Base-by-base conservation (phyloP, 2,797 vertebrate genomes). In the Characodon lateralis region DNA sequence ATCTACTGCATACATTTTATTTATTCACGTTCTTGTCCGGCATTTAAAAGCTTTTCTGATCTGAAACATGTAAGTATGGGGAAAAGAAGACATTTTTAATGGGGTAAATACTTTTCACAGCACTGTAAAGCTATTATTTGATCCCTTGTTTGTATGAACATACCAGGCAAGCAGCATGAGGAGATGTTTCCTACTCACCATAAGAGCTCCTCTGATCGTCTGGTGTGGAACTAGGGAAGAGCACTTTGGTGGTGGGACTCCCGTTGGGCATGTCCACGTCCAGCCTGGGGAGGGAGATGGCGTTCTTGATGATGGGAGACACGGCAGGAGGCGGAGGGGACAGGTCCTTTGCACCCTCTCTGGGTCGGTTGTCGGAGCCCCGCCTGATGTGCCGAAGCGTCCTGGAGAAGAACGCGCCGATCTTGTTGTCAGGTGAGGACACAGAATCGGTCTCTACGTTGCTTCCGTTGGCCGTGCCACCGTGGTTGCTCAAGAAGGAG, bases 231-330 rank as follows among this genome's bases (percentile, higher is more conserved):
- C 91, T 94, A 78, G 96, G 96, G 76, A 98, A 97, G 76, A 96
- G 96, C 86, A 96, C 93, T 73, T 96, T 97, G 84, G 95, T 80
- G 0, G 86, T 50, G 26, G 87, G 48, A 72, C 91, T 92, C 1
- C 95, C 90, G 0, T 97, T 97, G 1, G 88, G 70, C 0, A 87
- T 90, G 74, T 98, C 97, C 79, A 94, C 90, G 0, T 97, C 96
- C 89, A 99, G 96, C 87, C 97, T 95, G 0, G 97, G 98, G 83
- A 99, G 94, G 0, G 98, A 99, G 89, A 99, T 88, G 22, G 98
- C 97, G 0, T 99, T 99, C 93, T 99, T 99, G 94, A 99, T 97
- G 94, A 99, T 99, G 70, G 98, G 98, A 0, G 98, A 99, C 82
- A 99, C 0, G 7, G 94, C 85, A 0, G 98, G 98, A 0, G 97